Evolutionary conservation across 2,797 vertebrate genomes (phyloP).

Genomic region (Syngnathus acus): DNA sequence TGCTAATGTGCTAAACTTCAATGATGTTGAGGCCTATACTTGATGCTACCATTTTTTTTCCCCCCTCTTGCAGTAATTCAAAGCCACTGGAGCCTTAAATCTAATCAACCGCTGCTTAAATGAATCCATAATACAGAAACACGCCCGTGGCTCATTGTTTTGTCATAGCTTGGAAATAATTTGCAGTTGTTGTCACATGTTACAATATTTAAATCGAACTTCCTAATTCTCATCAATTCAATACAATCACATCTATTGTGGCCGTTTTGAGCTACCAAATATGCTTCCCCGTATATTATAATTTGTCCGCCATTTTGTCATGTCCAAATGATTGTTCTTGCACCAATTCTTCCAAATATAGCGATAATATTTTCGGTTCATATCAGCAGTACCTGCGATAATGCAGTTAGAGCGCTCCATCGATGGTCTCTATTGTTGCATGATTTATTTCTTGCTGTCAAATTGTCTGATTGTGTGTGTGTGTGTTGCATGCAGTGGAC

Average conservation of each 20-base stretch:
- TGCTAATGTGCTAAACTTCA: neutral
- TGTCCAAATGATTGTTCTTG: neutral
- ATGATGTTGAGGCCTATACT: neutral
- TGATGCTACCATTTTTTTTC: neutral
- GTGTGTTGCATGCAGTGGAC: neutral
- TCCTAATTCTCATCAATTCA: neutral
- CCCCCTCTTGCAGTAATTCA: neutral
- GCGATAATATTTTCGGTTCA: neutral
- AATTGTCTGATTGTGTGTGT: neutral
- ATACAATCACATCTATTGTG: too few relatives aligned
- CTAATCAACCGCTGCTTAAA: neutral
- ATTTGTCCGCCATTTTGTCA: neutral
- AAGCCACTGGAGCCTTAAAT: neutral
- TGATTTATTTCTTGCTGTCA: neutral
- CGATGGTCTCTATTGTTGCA: neutral
- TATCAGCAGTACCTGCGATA: neutral
- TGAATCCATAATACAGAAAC: neutral
- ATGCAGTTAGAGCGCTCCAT: neutral
- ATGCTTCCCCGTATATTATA: neutral
- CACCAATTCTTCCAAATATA: neutral
- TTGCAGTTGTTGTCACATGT: neutral
- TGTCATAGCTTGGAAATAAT: neutral
- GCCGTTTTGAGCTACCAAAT: neutral
- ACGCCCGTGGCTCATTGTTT: neutral
- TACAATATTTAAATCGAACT: neutral